Evolutionary conservation across 92 coral and sea anemone species (phyloP).

Genomic region (Umimayanthus kanabou): DNA sequence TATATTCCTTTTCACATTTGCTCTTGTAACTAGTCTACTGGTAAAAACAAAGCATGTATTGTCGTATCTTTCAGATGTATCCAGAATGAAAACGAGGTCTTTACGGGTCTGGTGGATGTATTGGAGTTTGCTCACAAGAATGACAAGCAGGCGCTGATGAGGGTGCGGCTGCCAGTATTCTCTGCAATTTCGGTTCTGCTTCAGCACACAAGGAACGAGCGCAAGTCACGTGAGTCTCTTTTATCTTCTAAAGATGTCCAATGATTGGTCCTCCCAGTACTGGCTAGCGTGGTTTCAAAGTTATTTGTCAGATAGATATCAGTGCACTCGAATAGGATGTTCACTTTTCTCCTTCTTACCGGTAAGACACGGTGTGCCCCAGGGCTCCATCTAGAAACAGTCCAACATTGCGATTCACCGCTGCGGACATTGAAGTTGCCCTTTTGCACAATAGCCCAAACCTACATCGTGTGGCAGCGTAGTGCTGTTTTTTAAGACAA

Average conservation of each 20-base stretch:
- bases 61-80: slow-evolving; percentile 58
- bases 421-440: no score
- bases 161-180: slow-evolving; percentile 82
- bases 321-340: no score
- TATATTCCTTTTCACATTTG: not conserved
- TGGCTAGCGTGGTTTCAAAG: no score
- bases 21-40: not conserved
- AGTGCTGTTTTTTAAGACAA: no score
- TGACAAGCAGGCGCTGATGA: slow-evolving; percentile 79
- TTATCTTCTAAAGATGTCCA: not conserved
- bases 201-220: slow-evolving; percentile 78
- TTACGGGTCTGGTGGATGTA: slow-evolving; percentile 76
- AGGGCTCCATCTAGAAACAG: no score
- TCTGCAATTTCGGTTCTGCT: slow-evolving; percentile 82
- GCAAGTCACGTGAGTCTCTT: slow-evolving; percentile 64
- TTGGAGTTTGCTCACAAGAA: slow-evolving; percentile 79
- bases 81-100: slow-evolving; percentile 50
- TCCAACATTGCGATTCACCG: no score
- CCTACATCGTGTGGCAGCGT: no score
- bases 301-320: no score
- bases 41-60: not conserved
- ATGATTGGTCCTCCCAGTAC: not conserved
- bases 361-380: no score
- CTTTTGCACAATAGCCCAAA: no score
- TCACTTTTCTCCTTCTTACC: no score